These are phyloP conservation scores for Xanthia togata DNA, from an alignment of 2,888 invertebrate species.

Conservation along the genomic window DNA sequence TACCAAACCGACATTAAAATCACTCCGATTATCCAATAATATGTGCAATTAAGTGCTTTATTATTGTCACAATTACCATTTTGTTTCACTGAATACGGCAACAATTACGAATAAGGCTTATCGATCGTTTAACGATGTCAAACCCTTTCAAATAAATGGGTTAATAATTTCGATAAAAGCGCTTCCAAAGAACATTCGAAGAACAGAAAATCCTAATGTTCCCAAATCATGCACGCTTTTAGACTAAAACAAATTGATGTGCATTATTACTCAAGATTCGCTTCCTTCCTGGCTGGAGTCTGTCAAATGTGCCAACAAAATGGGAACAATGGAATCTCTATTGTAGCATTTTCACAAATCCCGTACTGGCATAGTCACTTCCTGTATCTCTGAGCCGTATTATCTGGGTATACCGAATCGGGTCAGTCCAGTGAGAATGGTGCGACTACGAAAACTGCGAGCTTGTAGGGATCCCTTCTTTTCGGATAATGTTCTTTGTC, in stretches of 20 bases:
- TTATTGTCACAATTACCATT: background rate
- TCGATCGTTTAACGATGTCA: slow-evolving; percentile 5
- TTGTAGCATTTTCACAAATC: slow-evolving; percentile 73
- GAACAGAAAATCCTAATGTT: slow-evolving; percentile 36
- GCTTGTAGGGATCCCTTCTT: no score
- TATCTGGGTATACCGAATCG: slow-evolving; percentile 81
- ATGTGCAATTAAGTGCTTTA: background rate
- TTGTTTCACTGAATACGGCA: background rate
- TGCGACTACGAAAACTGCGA: slow-evolving; percentile 71
- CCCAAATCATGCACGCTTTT: slow-evolving; percentile 54
- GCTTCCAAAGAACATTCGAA: slow-evolving; percentile 37
- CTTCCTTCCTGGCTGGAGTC: slow-evolving; percentile 74
- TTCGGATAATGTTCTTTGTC: no score
- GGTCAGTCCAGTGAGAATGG: slow-evolving; percentile 77
- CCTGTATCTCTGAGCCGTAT: slow-evolving; percentile 81
- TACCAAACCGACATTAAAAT: background rate
- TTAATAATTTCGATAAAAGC: slow-evolving; percentile 48
- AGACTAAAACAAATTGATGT: slow-evolving; percentile 69
- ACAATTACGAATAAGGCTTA: slow-evolving; percentile 1
- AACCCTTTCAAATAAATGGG: slow-evolving; percentile 39
- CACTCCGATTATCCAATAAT: background rate
- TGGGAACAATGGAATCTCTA: slow-evolving; percentile 62
- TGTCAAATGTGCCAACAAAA: slow-evolving; percentile 69
- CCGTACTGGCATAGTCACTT: slow-evolving; percentile 76
- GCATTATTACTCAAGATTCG: slow-evolving; percentile 68